Evolutionary conservation across 1,140 invertebrate genomes (phyloP).

Genomic region (Dendrolimus punctatus): DNA sequence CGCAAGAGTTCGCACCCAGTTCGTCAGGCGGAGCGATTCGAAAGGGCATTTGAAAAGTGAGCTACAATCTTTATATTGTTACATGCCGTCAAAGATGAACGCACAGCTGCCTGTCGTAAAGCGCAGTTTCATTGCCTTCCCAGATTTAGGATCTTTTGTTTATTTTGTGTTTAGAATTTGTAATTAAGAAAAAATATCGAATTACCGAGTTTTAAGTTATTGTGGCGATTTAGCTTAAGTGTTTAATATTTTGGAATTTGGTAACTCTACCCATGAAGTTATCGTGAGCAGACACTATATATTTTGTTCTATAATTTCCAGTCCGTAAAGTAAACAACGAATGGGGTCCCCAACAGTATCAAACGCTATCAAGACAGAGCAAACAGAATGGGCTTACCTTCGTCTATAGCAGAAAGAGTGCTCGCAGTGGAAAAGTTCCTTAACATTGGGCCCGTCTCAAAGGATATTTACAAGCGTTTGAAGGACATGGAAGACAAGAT

Average conservation of each 20-base stretch:
- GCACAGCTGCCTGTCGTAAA: too few species aligned
- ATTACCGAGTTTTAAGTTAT: too few species aligned
- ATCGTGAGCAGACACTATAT: too few species aligned
- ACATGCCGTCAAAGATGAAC: too few species aligned
- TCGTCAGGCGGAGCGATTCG: conserved; percentile 74
- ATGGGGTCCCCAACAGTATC: conserved; percentile 53
- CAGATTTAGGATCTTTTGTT: too few species aligned
- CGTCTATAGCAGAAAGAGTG: conserved; percentile 41
- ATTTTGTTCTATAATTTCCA: conserved; percentile 6
- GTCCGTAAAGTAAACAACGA: conserved; percentile 55
- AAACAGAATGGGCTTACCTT: conserved; percentile 16
- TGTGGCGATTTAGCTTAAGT: too few species aligned
- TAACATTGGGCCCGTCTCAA: conserved; percentile 69
- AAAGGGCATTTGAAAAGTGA: conserved; percentile 82
- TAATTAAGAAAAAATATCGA: too few species aligned
- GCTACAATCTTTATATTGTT: too few species aligned
- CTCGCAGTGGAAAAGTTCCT: conserved; percentile 35
- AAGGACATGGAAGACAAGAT: conserved; percentile 80
- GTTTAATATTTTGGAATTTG: too few species aligned
- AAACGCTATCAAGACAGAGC: not conserved
- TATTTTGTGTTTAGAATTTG: too few species aligned
- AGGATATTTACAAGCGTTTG: conserved; percentile 76
- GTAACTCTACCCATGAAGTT: too few species aligned
- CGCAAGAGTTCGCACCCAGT: conserved; percentile 78
- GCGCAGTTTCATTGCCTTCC: too few species aligned